Evolutionary conservation across 2,113 vertebrate species (phyloP).

Genomic region (Neodontobutis hainanensis): DNA sequence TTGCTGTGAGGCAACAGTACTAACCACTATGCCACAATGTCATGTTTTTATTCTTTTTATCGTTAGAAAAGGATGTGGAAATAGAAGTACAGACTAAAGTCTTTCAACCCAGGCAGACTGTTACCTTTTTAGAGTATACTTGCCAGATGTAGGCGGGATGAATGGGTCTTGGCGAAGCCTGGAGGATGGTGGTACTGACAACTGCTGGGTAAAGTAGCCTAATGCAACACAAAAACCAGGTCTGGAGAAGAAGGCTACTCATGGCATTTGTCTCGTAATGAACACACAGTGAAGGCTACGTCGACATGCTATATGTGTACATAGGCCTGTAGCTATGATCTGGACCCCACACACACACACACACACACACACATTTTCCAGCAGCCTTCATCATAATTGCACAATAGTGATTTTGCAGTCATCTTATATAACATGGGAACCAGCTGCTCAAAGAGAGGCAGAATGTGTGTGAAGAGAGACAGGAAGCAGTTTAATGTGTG

Average conservation of each 20-base stretch:
- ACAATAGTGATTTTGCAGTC: constrained; percentile 44
- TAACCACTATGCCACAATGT: too few species aligned
- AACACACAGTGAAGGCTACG: constrained; percentile 30
- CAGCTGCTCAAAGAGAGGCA: constrained; percentile 40
- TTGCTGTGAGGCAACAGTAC: too few species aligned
- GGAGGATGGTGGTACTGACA: constrained; percentile 20
- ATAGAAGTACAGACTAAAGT: background rate
- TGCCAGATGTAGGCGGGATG: constrained; percentile 28
- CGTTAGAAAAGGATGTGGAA: too few species aligned
- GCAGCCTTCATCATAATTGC: constrained; percentile 48
- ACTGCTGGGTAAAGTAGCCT: too few species aligned
- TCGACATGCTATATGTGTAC: too few species aligned
- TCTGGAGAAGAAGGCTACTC: constrained; percentile 37
- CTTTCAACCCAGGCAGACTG: background rate
- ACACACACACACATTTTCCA: constrained; percentile 14
- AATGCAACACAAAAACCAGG: constrained; percentile 32
- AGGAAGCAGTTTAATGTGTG: background rate
- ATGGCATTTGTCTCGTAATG: constrained; percentile 35
- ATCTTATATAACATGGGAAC: constrained; percentile 42
- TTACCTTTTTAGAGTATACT: too few species aligned
- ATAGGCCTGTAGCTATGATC: constrained; percentile 8
- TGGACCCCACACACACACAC: constrained; percentile 3
- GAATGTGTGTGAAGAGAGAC: constrained; percentile 2
- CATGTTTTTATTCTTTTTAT: too few species aligned
- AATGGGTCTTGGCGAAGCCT: constrained; percentile 8